Conservation (phyloP, 2,797 vertebrate species). For the Potorous gilbertii region DNA sequence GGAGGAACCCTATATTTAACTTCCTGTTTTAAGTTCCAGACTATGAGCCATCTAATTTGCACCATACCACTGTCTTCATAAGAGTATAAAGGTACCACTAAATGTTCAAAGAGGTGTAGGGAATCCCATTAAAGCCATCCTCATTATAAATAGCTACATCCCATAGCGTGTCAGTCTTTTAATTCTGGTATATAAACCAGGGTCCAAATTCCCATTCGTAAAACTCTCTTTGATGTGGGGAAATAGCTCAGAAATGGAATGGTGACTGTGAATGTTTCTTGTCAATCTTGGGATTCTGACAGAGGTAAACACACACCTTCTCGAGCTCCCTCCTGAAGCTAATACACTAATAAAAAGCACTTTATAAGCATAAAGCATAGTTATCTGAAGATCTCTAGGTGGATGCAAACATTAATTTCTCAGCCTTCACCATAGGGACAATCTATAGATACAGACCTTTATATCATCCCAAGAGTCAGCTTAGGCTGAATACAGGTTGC, state of each 20-base stretch:
- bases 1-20: neutral
- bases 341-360: slow-evolving; percentile 15
- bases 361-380: slow-evolving; percentile 19
- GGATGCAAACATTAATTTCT: slow-evolving; percentile 44
- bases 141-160: slow-evolving; percentile 63
- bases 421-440: slow-evolving; percentile 43
- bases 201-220: slow-evolving; percentile 67
- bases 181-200: slow-evolving; percentile 61
- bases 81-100: slow-evolving; percentile 44
- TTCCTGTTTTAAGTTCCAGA: slow-evolving; percentile 28
- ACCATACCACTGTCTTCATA: slow-evolving; percentile 53
- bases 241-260: slow-evolving; percentile 44
- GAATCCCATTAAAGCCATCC: slow-evolving; percentile 69
- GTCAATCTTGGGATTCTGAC: slow-evolving; percentile 16
- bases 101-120: slow-evolving; percentile 62
- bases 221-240: slow-evolving; percentile 76
- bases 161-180: slow-evolving; percentile 49
- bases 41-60: slow-evolving; percentile 57
- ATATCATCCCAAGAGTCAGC: slow-evolving; percentile 7
- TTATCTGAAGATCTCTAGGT: slow-evolving; percentile 41
- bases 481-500: slow-evolving; percentile 30
- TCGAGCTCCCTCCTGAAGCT: slow-evolving; percentile 18
- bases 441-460: slow-evolving; percentile 32
- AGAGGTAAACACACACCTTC: neutral
- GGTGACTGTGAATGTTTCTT: neutral